phyloP scores from a whole-genome alignment of 1,140 invertebrate species.

The Rhynchophorus ferrugineus region DNA sequence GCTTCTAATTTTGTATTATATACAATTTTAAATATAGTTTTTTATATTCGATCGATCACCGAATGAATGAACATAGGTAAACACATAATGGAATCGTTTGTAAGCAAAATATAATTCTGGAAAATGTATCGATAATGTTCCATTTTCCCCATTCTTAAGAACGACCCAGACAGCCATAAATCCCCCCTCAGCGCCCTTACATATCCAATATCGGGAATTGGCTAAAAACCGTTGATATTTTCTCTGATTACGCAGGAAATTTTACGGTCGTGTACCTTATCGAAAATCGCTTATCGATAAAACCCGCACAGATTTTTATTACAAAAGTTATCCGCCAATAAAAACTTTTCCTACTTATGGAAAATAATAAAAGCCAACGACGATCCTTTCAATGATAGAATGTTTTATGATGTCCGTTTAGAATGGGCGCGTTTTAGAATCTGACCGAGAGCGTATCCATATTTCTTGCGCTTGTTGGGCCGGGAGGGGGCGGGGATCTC shows the following conservation, averaged over 20 bases:
- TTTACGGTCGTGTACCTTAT: constrained; percentile 7
- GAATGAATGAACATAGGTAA: no score
- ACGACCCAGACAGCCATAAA: no score
- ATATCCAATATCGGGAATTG: not conserved
- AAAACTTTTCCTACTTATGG: constrained; percentile 15
- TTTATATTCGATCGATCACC: no score
- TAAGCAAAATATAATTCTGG: no score
- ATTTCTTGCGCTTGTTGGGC: not conserved
- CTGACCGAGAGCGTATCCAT: no score
- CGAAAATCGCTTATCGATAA: constrained; percentile 14
- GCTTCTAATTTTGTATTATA: no score
- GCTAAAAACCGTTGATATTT: constrained; percentile 1
- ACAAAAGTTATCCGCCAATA: constrained; percentile 16
- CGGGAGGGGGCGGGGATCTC: constrained; percentile 11
- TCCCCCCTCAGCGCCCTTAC: no score
- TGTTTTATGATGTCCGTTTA: constrained; percentile 21
- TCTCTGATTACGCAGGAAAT: constrained; percentile 7
- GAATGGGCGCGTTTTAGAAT: no score
- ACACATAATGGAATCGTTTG: no score
- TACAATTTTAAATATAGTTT: no score
- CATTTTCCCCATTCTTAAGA: no score
- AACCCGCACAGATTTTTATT: constrained; percentile 8
- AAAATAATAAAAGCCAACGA: constrained; percentile 19
- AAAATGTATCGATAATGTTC: no score
- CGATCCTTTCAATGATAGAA: constrained; percentile 23